phyloP scores from a whole-genome alignment of 2,113 vertebrate genomes.

The Zosterops pallidus region DNA sequence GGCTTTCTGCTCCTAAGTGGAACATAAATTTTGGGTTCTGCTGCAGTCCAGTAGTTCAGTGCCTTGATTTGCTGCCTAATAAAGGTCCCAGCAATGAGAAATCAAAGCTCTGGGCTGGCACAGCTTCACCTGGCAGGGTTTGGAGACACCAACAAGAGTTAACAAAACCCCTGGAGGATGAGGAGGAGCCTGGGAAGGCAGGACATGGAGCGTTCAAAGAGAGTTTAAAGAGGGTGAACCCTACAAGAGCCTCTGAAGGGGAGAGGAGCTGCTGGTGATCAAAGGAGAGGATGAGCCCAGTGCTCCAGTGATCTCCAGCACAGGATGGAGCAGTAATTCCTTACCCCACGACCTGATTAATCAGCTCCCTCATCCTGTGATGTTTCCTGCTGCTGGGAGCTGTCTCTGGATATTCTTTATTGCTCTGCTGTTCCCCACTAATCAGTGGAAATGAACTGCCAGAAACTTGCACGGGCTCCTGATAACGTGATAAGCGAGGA shows the following conservation, averaged over 20 bases:
- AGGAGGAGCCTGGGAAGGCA: neutral
- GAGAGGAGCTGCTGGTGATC: conserved; percentile 1
- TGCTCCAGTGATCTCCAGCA: conserved; percentile 33
- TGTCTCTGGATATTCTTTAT: conserved; percentile 49
- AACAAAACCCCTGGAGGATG: neutral
- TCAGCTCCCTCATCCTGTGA: neutral
- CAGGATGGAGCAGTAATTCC: conserved; percentile 48
- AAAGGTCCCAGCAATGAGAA: neutral
- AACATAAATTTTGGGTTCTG: neutral
- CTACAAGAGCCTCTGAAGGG: neutral
- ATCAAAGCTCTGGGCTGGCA: neutral
- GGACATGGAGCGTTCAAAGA: neutral
- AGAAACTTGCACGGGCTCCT: neutral
- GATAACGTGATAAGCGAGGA: conserved; percentile 41
- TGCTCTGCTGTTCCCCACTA: conserved; percentile 45
- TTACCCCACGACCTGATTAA: conserved; percentile 50
- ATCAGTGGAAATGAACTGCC: neutral
- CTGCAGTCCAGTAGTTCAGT: neutral
- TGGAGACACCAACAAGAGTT: neutral
- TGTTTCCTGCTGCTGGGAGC: conserved; percentile 1
- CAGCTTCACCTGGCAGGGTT: neutral
- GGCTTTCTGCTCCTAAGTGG: neutral
- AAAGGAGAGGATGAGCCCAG: conserved; percentile 9
- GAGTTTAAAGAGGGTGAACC: neutral
- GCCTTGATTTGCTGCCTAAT: neutral